A percentile compares a stretch with the other conserved stretches of the same genome.
Evolutionary conservation across 2,113 vertebrate genomes (phyloP).

Genomic region (Azemiops feae): DNA sequence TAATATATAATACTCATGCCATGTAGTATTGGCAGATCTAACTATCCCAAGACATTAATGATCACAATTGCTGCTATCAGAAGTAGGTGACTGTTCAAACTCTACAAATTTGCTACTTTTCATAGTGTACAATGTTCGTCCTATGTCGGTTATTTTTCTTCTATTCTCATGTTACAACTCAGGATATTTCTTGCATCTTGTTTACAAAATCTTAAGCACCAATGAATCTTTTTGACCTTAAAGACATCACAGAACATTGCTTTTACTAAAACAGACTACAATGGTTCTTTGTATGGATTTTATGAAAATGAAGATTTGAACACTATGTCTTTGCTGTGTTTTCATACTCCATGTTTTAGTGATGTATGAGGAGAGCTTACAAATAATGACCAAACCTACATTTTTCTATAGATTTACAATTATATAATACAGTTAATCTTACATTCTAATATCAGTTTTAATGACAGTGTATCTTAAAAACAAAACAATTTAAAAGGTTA

Average conservation of each 20-base stretch:
- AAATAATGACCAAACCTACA: not conserved
- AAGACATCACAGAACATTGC: not conserved
- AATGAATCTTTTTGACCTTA: not conserved
- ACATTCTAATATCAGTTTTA: not conserved
- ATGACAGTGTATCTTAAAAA: not conserved
- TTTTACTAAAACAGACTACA: not conserved
- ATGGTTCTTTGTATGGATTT: not conserved
- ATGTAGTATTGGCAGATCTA: not conserved
- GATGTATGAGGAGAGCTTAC: not conserved
- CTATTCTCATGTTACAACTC: not conserved
- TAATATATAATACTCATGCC: not conserved
- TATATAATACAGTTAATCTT: not conserved
- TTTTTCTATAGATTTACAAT: not conserved
- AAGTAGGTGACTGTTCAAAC: not conserved
- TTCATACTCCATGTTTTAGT: not conserved
- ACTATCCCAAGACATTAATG: not conserved
- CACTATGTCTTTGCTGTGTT: conserved; percentile 12
- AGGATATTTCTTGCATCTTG: not conserved
- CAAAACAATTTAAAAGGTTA: rapidly evolving
- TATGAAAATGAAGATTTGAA: not conserved
- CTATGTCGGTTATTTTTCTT: not conserved
- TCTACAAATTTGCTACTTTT: not conserved
- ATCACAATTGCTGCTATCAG: not conserved
- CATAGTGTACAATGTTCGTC: not conserved
- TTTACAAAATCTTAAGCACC: not conserved